Evolutionary conservation across 2,797 vertebrate species (phyloP), one percentile per base, ranked within the genome.

Genomic region (Macrochelys suwanniensis): DNA sequence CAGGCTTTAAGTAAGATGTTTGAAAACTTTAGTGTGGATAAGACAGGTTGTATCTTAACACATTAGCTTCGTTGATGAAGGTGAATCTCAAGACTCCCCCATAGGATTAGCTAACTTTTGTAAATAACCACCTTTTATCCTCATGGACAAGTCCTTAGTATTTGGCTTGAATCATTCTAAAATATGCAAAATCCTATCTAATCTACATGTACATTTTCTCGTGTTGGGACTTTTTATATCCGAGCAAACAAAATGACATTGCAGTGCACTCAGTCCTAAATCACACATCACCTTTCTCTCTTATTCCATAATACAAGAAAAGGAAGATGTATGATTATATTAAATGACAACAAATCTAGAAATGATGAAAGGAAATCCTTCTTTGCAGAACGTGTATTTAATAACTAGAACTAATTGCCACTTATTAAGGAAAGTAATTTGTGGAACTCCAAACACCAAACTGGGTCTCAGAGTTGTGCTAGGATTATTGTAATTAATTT

Each of bases 381-480:
- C 5, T 82, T 76, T 86, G 8, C 0, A 0, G 49, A 53, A 9
- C 57, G 68, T 1, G 1, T 65, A 82, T 37, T 33, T 78, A 21
- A 45, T 6, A 1, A 31, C 8, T 8, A 54, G 50, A 37, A 21
- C n/a, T 77, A 21, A 91, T 65, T 5, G 71, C 1, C 0, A 2
- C 28, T 4, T 80, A 85, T 56, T 68, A 15, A 77, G 25, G 54
- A 50, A 16, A 17, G 45, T 17, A 49, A 11, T 26, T 85, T 25
- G 33, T 80, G 25, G 49, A 54, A 13, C 16, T 53, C 11, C 12
- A 80, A 80, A 25, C n/a, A 21, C 8, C n/a, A 80, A 6, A 8
- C 54, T 47, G 53, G 11, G 4, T 76, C 61, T 68, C 21, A 42
- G 28, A 21, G 31, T 54, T 85, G 33, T 11, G 53, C 0, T 26